These are phyloP conservation scores for Augochlorella aurata DNA, from an alignment of 2,888 invertebrate genomes.

Conservation along the genomic window DNA sequence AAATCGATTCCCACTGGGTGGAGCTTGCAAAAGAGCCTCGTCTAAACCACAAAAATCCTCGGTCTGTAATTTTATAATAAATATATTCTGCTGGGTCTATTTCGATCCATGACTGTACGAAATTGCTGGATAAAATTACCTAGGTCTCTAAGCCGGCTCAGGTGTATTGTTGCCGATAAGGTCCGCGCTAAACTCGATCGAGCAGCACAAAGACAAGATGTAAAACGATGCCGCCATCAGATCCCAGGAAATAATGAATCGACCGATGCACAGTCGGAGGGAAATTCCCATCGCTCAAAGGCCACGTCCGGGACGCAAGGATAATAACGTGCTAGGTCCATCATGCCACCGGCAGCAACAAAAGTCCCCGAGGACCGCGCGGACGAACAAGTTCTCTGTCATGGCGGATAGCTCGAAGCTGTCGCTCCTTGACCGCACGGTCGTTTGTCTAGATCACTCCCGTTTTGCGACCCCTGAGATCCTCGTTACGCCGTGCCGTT, in stretches of 20 bases:
- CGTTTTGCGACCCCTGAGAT: slow-evolving; percentile 60
- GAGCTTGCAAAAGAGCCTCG: no score
- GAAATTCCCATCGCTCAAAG: slow-evolving; percentile 66
- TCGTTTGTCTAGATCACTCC: slow-evolving; percentile 80
- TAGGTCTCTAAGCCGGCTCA: no score
- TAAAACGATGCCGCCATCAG: slow-evolving; percentile 1
- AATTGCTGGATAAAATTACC: no score
- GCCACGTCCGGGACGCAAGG: slow-evolving; percentile 47
- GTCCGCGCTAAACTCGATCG: neutral
- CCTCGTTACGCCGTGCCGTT: slow-evolving; percentile 55
- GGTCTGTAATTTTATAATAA: no score
- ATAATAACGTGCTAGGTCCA: slow-evolving; percentile 65
- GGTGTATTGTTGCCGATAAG: no score
- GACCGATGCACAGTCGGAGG: slow-evolving; percentile 43
- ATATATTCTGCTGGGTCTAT: no score
- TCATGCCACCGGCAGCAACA: slow-evolving; percentile 35
- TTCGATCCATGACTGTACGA: no score
- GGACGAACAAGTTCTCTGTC: slow-evolving; percentile 68
- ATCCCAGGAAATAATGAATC: slow-evolving; percentile 34
- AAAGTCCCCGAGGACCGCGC: slow-evolving; percentile 56
- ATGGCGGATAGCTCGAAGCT: slow-evolving; percentile 75
- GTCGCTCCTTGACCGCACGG: slow-evolving; percentile 77
- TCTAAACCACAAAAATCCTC: no score
- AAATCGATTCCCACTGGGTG: no score
- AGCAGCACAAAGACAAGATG: neutral